These are phyloP conservation scores for Drosophila parthenogenetica DNA, from an alignment of 2,888 invertebrate species.

Conservation along the genomic window DNA sequence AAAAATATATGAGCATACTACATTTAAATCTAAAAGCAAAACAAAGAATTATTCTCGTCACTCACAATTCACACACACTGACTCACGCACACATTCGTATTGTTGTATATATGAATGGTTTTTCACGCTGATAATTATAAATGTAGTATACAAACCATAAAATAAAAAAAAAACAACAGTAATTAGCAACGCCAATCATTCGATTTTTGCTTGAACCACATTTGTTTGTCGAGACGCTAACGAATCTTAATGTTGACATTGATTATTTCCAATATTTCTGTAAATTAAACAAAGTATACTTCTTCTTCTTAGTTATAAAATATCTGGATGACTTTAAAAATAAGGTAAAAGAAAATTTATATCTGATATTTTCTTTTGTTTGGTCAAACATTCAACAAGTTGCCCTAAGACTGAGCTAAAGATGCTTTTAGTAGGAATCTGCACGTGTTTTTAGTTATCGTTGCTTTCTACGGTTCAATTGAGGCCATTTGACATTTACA, in stretches of 20 bases:
- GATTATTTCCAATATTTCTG: constrained; percentile 9
- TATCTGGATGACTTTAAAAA: neutral
- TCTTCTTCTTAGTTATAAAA: neutral
- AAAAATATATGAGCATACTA: constrained; percentile 26
- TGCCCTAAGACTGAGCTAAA: neutral
- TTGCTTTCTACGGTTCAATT: constrained; percentile 18
- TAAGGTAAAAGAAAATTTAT: neutral
- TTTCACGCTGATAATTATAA: constrained; percentile 49
- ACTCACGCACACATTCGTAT: constrained; percentile 5
- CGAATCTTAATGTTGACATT: constrained; percentile 13
- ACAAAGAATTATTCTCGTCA: constrained; percentile 61
- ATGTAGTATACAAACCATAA: constrained; percentile 9
- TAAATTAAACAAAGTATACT: constrained; percentile 8
- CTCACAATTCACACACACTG: constrained; percentile 22
- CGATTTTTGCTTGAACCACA: constrained; percentile 17
- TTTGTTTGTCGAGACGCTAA: constrained; percentile 20
- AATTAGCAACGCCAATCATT: constrained; percentile 39
- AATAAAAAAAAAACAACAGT: constrained; percentile 21
- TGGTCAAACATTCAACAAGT: constrained; percentile 45
- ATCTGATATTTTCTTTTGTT: neutral
- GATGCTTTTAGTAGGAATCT: neutral
- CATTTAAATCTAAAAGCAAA: constrained; percentile 59
- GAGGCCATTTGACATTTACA: constrained; percentile 66
- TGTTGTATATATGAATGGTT: constrained; percentile 11
- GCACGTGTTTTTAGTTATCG: constrained; percentile 31